Conservation (phyloP, 2,888 invertebrate genomes). For the Selenia dentaria region DNA sequence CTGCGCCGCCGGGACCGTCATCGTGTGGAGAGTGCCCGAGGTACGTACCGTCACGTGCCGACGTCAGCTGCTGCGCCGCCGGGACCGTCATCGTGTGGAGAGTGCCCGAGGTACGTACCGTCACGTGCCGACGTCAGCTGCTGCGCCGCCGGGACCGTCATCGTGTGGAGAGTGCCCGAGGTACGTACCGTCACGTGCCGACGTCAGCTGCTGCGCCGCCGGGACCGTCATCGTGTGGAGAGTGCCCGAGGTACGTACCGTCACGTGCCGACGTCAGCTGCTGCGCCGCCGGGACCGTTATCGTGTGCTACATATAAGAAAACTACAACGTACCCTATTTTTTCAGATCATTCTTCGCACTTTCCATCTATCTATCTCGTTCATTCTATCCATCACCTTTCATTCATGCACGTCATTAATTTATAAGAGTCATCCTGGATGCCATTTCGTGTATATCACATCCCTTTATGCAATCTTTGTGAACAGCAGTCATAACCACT, state of each 20-base stretch:
- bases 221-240: conserved; percentile 93
- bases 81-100: conserved; percentile 93
- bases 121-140: not conserved
- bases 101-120: conserved; percentile 79
- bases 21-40: conserved; percentile 90
- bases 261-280: not conserved
- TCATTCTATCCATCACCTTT: too few species aligned
- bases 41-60: conserved; percentile 34
- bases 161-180: conserved; percentile 90
- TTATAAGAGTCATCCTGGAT: too few species aligned
- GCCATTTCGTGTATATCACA: too few species aligned
- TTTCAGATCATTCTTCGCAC: too few species aligned
- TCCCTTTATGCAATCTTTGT: too few species aligned
- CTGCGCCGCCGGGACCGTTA: conserved; percentile 89
- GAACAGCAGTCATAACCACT: too few species aligned
- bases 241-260: conserved; percentile 79
- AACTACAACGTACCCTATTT: too few species aligned
- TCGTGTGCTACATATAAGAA: conserved; percentile 87
- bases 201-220: conserved; percentile 69
- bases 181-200: conserved; percentile 34
- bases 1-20: conserved; percentile 92
- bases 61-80: conserved; percentile 69
- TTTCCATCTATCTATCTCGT: too few species aligned
- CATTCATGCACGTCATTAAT: too few species aligned
- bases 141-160: conserved; percentile 89